Evolutionary conservation across 2,888 invertebrate genomes (phyloP).

Genomic region (Epicampocera succincta): DNA sequence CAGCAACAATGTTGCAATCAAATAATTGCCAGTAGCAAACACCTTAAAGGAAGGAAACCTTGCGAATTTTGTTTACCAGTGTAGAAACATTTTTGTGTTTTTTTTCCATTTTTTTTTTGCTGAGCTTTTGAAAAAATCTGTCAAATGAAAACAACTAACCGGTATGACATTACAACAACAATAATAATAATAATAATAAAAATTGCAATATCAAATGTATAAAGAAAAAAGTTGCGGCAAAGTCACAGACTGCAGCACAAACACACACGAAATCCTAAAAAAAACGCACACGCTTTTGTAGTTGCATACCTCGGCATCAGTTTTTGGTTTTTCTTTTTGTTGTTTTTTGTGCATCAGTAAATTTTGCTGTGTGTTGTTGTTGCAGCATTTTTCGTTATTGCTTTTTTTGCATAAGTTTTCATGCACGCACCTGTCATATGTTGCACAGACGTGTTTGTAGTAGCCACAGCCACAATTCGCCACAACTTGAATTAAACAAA

Average conservation of each 20-base stretch:
- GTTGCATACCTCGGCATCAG: constrained; percentile 38
- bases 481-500: constrained; percentile 16
- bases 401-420: constrained; percentile 62
- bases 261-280: constrained; percentile 8
- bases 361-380: constrained; percentile 24
- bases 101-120: constrained; percentile 8
- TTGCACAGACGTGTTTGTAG: constrained; percentile 54
- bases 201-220: constrained; percentile 42
- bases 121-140: constrained; percentile 42
- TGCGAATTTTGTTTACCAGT: constrained; percentile 53
- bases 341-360: constrained; percentile 22
- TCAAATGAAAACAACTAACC: constrained; percentile 67
- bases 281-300: constrained; percentile 46
- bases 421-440: constrained; percentile 69
- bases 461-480: constrained; percentile 39
- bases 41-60: constrained; percentile 1
- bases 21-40: background rate
- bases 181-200: constrained; percentile 53
- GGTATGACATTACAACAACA: constrained; percentile 63
- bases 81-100: constrained; percentile 53
- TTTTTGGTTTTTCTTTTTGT: constrained; percentile 9
- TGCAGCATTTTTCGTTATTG: constrained; percentile 36
- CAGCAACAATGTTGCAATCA: constrained; percentile 40
- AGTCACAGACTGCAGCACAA: constrained; percentile 26
- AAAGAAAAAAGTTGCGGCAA: constrained; percentile 54